A percentile compares a stretch with the other conserved stretches of the same genome.
These are phyloP conservation scores for Cololabis saira DNA, from an alignment of 2,113 vertebrate species.

Conservation along the genomic window DNA sequence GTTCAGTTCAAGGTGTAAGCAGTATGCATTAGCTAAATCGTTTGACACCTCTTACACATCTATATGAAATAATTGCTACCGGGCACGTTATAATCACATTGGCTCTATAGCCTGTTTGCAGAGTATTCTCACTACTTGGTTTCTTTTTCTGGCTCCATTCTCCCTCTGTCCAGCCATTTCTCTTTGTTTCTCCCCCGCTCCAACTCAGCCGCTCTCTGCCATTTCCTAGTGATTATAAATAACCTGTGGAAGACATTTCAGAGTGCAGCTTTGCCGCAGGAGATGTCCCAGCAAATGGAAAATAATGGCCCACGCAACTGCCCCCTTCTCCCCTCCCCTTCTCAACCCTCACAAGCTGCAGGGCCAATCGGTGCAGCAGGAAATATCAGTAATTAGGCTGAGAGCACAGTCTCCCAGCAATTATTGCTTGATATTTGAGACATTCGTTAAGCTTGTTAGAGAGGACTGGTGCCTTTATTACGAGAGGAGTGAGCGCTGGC, in stretches of 20 bases:
- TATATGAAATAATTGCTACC: too few relatives aligned
- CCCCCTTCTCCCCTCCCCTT: too few relatives aligned
- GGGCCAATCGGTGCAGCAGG: slow-evolving; percentile 57
- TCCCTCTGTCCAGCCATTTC: slow-evolving; percentile 15
- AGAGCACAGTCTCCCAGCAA: slow-evolving; percentile 59
- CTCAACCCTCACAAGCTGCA: slow-evolving; percentile 12
- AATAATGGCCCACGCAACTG: slow-evolving; percentile 41
- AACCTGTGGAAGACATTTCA: slow-evolving; percentile 64
- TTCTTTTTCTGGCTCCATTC: slow-evolving; percentile 6
- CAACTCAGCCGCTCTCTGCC: slow-evolving; percentile 23
- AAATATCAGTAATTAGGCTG: slow-evolving; percentile 70
- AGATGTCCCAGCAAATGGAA: slow-evolving; percentile 60
- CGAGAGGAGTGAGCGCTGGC: slow-evolving; percentile 25
- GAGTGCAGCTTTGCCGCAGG: slow-evolving; percentile 47
- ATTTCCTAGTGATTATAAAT: slow-evolving; percentile 61
- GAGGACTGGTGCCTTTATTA: slow-evolving; percentile 61
- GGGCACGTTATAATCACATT: neutral
- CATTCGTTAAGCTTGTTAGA: slow-evolving; percentile 71
- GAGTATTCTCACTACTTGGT: neutral
- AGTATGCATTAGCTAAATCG: neutral
- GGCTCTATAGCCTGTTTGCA: neutral
- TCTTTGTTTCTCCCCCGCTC: slow-evolving; percentile 8
- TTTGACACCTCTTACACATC: neutral
- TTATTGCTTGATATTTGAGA: slow-evolving; percentile 62
- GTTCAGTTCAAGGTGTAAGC: too few relatives aligned